These are phyloP conservation scores for Gobio occitaniae DNA, from an alignment of 2,797 vertebrate genomes.

Conservation along the genomic window DNA sequence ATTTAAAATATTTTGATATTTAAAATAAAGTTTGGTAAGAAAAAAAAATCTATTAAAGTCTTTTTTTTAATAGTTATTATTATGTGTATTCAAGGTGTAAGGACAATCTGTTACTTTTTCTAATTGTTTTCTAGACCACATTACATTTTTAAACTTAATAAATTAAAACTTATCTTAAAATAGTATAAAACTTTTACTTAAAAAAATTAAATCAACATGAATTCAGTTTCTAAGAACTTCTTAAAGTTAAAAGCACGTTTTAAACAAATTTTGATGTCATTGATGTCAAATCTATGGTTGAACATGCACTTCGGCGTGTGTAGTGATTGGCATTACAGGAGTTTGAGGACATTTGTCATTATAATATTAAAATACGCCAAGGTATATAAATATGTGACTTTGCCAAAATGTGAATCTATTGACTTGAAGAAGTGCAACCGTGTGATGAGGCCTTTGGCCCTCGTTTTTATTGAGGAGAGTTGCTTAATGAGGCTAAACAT, in stretches of 20 bases:
- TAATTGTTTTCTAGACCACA: background rate
- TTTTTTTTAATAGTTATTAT: background rate
- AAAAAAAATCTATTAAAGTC: background rate
- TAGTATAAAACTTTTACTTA: background rate
- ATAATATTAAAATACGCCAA: constrained; percentile 5
- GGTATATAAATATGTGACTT: constrained; percentile 19
- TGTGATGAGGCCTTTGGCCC: constrained; percentile 39
- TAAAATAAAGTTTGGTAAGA: background rate
- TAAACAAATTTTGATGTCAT: background rate
- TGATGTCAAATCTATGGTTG: background rate
- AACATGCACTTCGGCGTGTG: background rate
- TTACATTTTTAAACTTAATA: background rate
- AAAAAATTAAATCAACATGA: background rate
- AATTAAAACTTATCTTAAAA: background rate
- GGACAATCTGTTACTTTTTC: background rate
- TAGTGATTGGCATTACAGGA: background rate
- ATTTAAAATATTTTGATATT: background rate
- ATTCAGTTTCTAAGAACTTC: background rate
- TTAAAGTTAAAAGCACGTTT: background rate
- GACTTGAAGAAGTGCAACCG: constrained; percentile 35
- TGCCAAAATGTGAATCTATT: constrained; percentile 30
- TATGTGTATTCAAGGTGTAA: background rate
- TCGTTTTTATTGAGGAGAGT: constrained; percentile 50
- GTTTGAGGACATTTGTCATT: constrained; percentile 9
- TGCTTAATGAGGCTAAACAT: constrained; percentile 62